These are phyloP conservation scores for Cladorhizidae sp. DNA, from an alignment of 37 sponge, comb jelly and placozoan species.

Conservation along the genomic window DNA sequence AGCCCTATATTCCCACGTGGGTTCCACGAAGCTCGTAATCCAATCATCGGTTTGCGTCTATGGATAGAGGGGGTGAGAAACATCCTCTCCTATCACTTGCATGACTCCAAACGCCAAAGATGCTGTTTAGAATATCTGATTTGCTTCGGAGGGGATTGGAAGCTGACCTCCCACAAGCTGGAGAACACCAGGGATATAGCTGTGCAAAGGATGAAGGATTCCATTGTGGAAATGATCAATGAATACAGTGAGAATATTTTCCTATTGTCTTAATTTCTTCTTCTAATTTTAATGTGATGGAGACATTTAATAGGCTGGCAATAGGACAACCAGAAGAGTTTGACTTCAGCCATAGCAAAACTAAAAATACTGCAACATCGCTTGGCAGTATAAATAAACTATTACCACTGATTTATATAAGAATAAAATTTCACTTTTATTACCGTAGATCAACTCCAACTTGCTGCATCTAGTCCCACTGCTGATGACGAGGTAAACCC, in stretches of 20 bases:
- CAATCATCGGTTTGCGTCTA: background rate
- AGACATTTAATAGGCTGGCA: too few relatives aligned
- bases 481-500: background rate
- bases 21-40: conserved; percentile 4
- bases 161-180: background rate
- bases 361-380: too few relatives aligned
- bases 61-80: conserved; percentile 3
- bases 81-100: conserved; percentile 11
- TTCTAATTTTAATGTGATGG: too few relatives aligned
- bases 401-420: background rate
- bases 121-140: conserved; percentile 38
- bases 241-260: conserved; percentile 18
- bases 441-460: conserved; percentile 6
- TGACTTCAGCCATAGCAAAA: too few relatives aligned
- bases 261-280: too few relatives aligned
- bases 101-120: conserved; percentile 12
- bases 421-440: background rate
- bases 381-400: too few relatives aligned
- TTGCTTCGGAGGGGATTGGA: conserved; percentile 28
- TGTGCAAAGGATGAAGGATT: conserved; percentile 11
- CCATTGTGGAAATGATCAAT: conserved; percentile 27
- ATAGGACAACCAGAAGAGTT: too few relatives aligned
- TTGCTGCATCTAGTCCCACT: background rate
- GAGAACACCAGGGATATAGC: conserved; percentile 50
- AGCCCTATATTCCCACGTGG: background rate